Conservation (phyloP, 2,113 vertebrate species). For the Ahaetulla prasina region DNA sequence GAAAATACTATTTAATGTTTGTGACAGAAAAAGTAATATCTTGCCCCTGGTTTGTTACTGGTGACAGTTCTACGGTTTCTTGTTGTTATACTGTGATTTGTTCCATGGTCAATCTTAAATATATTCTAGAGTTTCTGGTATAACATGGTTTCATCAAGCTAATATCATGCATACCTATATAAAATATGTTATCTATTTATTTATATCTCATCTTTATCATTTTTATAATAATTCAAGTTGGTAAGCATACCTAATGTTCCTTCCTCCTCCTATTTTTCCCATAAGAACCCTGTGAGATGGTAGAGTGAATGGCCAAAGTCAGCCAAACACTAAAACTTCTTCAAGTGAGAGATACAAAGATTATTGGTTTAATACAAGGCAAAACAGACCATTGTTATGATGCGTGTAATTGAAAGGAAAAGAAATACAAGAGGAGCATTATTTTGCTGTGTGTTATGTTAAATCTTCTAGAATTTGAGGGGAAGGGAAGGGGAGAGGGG, state of each 20-base stretch:
- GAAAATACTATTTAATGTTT: background rate
- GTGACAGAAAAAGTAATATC: background rate
- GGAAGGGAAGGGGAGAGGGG: background rate
- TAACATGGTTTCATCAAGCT: background rate
- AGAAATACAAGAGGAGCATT: background rate
- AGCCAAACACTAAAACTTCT: background rate
- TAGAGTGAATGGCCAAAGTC: background rate
- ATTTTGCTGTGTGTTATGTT: background rate
- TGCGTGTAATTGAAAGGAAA: background rate
- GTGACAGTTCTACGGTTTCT: background rate
- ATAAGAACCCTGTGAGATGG: background rate
- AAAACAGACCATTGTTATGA: background rate
- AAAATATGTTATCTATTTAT: background rate
- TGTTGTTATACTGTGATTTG: background rate
- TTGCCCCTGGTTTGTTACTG: background rate
- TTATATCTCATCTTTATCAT: background rate
- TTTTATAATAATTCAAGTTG: background rate
- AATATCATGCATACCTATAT: background rate
- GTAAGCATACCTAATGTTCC: background rate
- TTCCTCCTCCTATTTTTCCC: background rate
- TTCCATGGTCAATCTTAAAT: background rate
- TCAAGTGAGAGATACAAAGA: background rate
- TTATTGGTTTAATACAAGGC: background rate
- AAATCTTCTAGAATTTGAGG: background rate
- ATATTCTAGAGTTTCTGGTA: background rate